A percentile compares a stretch with the other conserved stretches of the same genome.
These are phyloP conservation scores for Alexandromys fortis DNA, from an alignment of 2,113 vertebrate genomes.

Conservation along the genomic window DNA sequence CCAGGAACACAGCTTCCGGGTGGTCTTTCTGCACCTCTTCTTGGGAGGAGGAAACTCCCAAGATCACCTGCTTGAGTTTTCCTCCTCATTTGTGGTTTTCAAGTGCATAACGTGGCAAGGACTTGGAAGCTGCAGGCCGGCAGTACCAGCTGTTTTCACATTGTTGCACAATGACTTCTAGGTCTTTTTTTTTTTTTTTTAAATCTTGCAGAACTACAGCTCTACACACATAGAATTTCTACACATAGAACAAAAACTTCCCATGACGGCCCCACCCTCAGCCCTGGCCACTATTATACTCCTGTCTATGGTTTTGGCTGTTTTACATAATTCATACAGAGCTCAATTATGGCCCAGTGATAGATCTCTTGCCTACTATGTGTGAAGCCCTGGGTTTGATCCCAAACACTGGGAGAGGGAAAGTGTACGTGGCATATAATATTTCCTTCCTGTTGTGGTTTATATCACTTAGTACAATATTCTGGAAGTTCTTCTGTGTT, in stretches of 20 bases:
- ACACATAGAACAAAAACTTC: neutral
- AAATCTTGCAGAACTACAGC: neutral
- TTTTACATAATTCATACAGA: neutral
- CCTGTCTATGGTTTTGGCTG: neutral
- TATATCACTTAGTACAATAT: neutral
- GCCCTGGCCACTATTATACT: neutral
- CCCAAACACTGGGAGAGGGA: too few species aligned
- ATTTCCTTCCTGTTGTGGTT: neutral
- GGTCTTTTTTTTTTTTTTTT: neutral
- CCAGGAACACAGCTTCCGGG: neutral
- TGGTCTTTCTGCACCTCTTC: neutral
- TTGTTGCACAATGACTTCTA: neutral
- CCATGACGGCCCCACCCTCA: accelerated
- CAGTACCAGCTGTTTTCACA: neutral
- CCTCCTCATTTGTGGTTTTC: neutral
- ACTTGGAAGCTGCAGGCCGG: neutral
- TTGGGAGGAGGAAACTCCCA: neutral
- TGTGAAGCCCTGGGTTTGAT: neutral
- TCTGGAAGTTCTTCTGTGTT: neutral
- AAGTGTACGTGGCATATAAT: neutral
- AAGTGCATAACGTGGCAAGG: neutral
- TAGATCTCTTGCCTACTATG: too few species aligned
- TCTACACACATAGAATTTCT: too few species aligned
- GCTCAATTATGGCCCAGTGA: neutral
- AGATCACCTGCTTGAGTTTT: neutral